Base-by-base conservation (phyloP, 2,888 invertebrate species). In the Furcula furcula region DNA sequence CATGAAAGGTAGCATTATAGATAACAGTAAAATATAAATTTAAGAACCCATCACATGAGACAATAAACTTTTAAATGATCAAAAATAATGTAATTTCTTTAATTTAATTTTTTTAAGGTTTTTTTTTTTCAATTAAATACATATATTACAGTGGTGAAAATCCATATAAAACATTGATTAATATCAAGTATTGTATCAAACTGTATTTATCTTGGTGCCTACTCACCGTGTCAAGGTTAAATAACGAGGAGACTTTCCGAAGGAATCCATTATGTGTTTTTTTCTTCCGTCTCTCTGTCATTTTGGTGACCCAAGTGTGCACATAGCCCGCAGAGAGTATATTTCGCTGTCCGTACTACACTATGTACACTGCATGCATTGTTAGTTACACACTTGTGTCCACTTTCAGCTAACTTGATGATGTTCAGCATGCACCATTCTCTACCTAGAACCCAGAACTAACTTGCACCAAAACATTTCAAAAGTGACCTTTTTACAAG, bases 191-290 rank as follows among this genome's bases (percentile, higher is more conserved):
- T 22, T 30, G 28, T 35, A 37, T 41, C 39, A 45, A 31, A 57
- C 42, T 46, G 41, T 44, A 52, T 55, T 57, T 65, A 61, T 54
- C 53, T 45, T 38, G 34, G 54, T 44, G 66, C 76, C 75, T 69
- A 87, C 89, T 95, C 91, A 95, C 94, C 93, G 92, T 92, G 76
- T 95, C 95, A 86, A 96, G 92, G 90, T 95, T 95, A 90, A 95
- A 95, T 64, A 95, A 91, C 59, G 94, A 94, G 62, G 95, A 95
- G 63, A 95, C 95, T 91, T 95, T 96, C 90, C 95, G 95, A 79
- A 95, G 94, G 83, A 96, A 95, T 82, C 94, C 92, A 89, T 89
- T 86, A 80, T 87, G 89, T 46, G 86, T 70, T 74, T 89, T 89
- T 89, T 89, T 89, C 86, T 89, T 89, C 77, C 89, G 77, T 81